These are phyloP conservation scores for Nematolebias whitei DNA, from an alignment of 2,113 vertebrate genomes.

Conservation along the genomic window DNA sequence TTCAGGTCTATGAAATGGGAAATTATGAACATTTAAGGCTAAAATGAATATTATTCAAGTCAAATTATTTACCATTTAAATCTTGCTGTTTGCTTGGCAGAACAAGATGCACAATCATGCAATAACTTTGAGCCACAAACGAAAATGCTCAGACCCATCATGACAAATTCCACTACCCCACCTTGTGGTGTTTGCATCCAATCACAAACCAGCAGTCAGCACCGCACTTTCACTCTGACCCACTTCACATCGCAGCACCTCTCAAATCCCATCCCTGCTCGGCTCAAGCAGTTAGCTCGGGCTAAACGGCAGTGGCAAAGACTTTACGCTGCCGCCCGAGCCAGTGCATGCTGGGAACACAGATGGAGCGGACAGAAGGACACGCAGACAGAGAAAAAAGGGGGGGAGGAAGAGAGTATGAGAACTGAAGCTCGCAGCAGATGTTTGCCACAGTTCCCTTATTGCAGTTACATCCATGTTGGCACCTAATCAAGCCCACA, in stretches of 20 bases:
- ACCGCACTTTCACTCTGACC: slow-evolving; percentile 49
- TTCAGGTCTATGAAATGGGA: too few relatives aligned
- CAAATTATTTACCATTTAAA: slow-evolving; percentile 25
- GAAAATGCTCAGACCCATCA: slow-evolving; percentile 38
- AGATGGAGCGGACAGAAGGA: slow-evolving; percentile 79
- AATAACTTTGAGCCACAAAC: slow-evolving; percentile 32
- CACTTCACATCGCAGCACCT: slow-evolving; percentile 47
- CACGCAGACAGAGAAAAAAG: slow-evolving; percentile 26
- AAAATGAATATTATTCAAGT: not conserved
- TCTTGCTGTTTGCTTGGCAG: slow-evolving; percentile 31
- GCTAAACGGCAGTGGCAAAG: slow-evolving; percentile 65
- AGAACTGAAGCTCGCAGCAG: slow-evolving; percentile 71
- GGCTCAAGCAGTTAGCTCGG: slow-evolving; percentile 66
- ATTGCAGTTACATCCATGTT: slow-evolving; percentile 64
- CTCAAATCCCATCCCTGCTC: slow-evolving; percentile 61
- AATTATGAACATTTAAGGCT: too few relatives aligned
- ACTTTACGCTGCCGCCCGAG: slow-evolving; percentile 46
- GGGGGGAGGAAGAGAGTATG: slow-evolving; percentile 44
- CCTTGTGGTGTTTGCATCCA: slow-evolving; percentile 72
- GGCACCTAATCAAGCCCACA: slow-evolving; percentile 66
- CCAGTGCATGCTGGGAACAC: slow-evolving; percentile 76
- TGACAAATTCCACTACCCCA: slow-evolving; percentile 72
- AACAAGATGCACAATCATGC: slow-evolving; percentile 33
- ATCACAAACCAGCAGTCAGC: slow-evolving; percentile 64
- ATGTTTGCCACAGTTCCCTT: slow-evolving; percentile 74